A percentile compares a stretch with the other conserved stretches of the same genome.
Conservation (phyloP, 2,113 vertebrate genomes). For the Campylorhamphus procurvoides region DNA sequence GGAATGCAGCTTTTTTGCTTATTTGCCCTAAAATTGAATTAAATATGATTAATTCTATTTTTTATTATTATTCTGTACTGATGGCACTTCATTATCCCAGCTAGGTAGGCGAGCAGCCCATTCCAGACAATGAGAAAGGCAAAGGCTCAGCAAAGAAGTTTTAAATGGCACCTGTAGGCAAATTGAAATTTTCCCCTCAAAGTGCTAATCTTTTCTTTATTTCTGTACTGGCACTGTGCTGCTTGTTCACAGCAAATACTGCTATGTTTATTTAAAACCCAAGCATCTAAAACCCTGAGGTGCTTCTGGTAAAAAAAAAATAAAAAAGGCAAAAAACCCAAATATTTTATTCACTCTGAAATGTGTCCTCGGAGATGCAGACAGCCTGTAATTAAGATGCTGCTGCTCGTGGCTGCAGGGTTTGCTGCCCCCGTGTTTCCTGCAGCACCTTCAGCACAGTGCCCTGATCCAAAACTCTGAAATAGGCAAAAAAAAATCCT, state of each 20-base stretch:
- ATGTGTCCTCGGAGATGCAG: accelerated
- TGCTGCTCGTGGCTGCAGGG: not conserved
- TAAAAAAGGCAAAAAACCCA: not conserved
- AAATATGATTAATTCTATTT: not conserved
- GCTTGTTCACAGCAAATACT: not conserved
- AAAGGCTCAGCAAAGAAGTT: not conserved
- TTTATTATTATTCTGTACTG: not conserved
- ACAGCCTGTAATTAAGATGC: not conserved
- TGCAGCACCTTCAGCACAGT: not conserved
- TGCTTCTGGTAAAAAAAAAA: not conserved
- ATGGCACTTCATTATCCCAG: not conserved
- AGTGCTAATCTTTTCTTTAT: not conserved
- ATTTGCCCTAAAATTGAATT: not conserved
- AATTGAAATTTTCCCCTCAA: not conserved
- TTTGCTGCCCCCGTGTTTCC: not conserved
- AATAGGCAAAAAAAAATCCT: not conserved
- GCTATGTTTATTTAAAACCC: not conserved
- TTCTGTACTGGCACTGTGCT: not conserved
- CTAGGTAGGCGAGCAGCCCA: not conserved
- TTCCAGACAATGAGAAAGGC: not conserved
- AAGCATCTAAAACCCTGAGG: not conserved
- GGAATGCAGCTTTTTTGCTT: not conserved
- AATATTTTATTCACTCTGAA: not conserved
- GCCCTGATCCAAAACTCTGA: not conserved
- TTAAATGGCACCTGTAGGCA: not conserved